Evolutionary conservation across 37 sponge, comb jelly and placozoan genomes (phyloP), one percentile per base, ranked within the genome.

Genomic region (Halichondria panicea): DNA sequence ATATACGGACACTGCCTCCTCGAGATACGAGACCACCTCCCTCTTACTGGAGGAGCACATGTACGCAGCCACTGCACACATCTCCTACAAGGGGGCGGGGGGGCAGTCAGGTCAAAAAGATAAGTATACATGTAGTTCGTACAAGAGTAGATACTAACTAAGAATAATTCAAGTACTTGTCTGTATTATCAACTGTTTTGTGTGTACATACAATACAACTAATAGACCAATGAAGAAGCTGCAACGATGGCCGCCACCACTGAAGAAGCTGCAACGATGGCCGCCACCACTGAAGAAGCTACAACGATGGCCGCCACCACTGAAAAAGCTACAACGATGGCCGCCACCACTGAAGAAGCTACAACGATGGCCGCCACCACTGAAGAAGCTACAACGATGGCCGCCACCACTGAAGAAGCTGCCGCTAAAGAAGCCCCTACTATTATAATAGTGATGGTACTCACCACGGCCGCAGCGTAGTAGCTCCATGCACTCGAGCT

Each of bases 381-480:
- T n/a, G n/a, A n/a, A n/a, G n/a, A n/a, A n/a, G n/a, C n/a, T n/a
- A n/a, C n/a, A n/a, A n/a, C n/a, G n/a, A n/a, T n/a, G n/a, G n/a
- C n/a, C n/a, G n/a, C n/a, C n/a, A n/a, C n/a, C n/a, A n/a, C n/a
- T n/a, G n/a, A n/a, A n/a, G n/a, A n/a, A n/a, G n/a, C n/a, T n/a
- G n/a, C 32, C 11, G 11, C n/a, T 32, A 8, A 25, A n/a, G 18
- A 66, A 36, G n/a, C 30, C 18, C 11, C 7, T 66, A 6, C 18
- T 24, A 66, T 32, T 40, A 25, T 66, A 15, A 61, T 40, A n/a
- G 18, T 66, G 24, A n/a, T 24, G 32, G 4, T 31, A 75, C 93
- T 74, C 32, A 96, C 97, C 80, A 88, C 55, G 37, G 92, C 86
- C 21, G 88, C 93, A 31, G 91, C 96, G 41, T 93, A 95, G 77